Conservation (phyloP, 2,797 vertebrate genomes). For the Eidolon dupreanum region DNA sequence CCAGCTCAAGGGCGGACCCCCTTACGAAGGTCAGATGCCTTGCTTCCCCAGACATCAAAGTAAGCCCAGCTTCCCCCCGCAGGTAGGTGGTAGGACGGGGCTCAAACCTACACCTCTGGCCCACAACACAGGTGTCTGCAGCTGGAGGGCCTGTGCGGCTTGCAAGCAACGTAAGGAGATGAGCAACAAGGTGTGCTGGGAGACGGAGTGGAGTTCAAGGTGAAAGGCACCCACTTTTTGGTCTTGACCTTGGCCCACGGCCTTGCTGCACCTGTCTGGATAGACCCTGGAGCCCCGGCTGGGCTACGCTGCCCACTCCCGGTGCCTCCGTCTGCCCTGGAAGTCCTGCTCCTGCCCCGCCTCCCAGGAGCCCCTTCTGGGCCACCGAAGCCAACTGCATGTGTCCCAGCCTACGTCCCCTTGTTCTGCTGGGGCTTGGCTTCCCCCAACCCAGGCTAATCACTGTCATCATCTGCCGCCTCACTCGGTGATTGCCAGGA, state of each 20-base stretch:
- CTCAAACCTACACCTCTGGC: background rate
- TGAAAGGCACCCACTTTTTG: background rate
- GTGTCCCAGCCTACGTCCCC: background rate
- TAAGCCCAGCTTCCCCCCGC: accelerated
- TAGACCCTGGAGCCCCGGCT: accelerated
- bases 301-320: too few relatives aligned
- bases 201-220: background rate
- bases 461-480: background rate
- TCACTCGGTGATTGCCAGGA: background rate
- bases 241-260: background rate
- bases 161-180: background rate
- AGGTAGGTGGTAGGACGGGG: background rate
- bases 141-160: background rate
- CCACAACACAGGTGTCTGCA: too few relatives aligned
- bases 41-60: background rate
- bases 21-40: background rate
- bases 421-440: background rate
- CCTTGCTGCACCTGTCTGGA: background rate
- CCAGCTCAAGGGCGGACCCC: background rate
- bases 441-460: background rate
- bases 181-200: too few relatives aligned
- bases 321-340: background rate
- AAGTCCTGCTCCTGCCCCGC: background rate
- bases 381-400: background rate
- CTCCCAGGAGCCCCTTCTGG: background rate